Evolutionary conservation across 2,888 invertebrate genomes (phyloP), one percentile per base, ranked within the genome.

Genomic region (Lasioglossum zephyrum): DNA sequence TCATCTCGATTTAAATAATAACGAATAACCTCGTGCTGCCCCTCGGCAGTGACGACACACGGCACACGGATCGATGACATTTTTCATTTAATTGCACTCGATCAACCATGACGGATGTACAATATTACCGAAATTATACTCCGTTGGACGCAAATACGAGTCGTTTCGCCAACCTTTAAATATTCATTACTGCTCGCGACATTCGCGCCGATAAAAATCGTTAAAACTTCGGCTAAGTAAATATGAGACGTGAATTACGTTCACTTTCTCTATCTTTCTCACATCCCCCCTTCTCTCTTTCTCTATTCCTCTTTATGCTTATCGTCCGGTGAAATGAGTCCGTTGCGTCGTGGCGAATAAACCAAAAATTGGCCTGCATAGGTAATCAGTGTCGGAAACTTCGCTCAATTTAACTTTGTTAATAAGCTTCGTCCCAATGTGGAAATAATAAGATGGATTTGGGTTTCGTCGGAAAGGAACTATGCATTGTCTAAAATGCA

Each of bases 361-460:
- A 86, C 77, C 81, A 73, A 81, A 81, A 85, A 76, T 69, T 74
- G 81, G 73, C n/a, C 76, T 22, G 81, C 84, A 82, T 73, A 81
- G 88, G 84, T 81, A 87, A 88, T 88, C 86, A 88, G 80, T 86
- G 73, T 80, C 79, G 72, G 79, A 73, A 88, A 88, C 84, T 88
- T 88, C 81, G 82, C 80, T 87, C 87, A 89, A 89, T 89, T 89
- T 89, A 89, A 89, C 89, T 89, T 89, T 87, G 86, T 87, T 89
- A 89, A 89, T 87, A 89, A 89, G 44, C 73, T 81, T 81, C 87
- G 86, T 82, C 79, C 77, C 82, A 26, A 49, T 26, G 36, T 73
- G 73, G 63, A 83, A 87, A 82, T 81, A 57, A 36, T 60, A 78
- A 84, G 81, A 74, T 57, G 49, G 36, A 75, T 57, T 77, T 31